phyloP scores from a whole-genome alignment of 1,140 invertebrate species.

The Polyergus mexicanus region DNA sequence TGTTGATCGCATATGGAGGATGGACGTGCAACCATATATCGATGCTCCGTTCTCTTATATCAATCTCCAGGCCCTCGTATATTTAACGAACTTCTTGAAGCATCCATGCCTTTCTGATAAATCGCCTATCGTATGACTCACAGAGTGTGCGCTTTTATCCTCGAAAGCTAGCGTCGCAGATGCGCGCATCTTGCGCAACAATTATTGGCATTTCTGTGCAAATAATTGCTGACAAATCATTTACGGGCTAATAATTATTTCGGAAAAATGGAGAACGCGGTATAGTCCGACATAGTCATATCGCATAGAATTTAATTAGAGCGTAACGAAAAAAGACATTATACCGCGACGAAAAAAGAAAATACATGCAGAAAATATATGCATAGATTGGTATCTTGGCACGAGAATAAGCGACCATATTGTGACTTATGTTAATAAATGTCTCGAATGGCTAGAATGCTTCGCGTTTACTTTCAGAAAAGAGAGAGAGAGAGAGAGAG shows the following conservation, averaged over 20 bases:
- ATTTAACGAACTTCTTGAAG: conserved; percentile 75
- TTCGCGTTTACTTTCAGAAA: background rate
- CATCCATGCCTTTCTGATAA: conserved; percentile 54
- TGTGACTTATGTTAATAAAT: conserved; percentile 1
- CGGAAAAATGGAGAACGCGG: conserved; percentile 1
- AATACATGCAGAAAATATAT: background rate
- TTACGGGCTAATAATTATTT: conserved; percentile 38
- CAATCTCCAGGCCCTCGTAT: conserved; percentile 52
- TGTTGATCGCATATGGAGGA: conserved; percentile 24
- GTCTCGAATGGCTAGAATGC: background rate
- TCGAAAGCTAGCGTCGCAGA: background rate
- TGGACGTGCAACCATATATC: conserved; percentile 40
- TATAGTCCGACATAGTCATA: background rate
- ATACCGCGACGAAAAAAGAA: background rate
- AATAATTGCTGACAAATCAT: background rate
- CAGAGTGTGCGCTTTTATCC: conserved; percentile 26
- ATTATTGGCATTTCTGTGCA: background rate
- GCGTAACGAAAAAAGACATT: conserved; percentile 3
- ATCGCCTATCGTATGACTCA: conserved; percentile 36
- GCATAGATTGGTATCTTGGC: conserved; percentile 20
- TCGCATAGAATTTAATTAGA: conserved; percentile 33
- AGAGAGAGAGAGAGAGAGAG: too few species aligned
- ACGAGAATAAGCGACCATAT: background rate
- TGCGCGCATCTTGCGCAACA: background rate
- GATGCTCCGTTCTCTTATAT: conserved; percentile 40